A percentile compares a stretch with the other conserved stretches of the same genome.
Conservation (phyloP, 1,140 invertebrate genomes). For the Pseudomyrmex sp. region DNA sequence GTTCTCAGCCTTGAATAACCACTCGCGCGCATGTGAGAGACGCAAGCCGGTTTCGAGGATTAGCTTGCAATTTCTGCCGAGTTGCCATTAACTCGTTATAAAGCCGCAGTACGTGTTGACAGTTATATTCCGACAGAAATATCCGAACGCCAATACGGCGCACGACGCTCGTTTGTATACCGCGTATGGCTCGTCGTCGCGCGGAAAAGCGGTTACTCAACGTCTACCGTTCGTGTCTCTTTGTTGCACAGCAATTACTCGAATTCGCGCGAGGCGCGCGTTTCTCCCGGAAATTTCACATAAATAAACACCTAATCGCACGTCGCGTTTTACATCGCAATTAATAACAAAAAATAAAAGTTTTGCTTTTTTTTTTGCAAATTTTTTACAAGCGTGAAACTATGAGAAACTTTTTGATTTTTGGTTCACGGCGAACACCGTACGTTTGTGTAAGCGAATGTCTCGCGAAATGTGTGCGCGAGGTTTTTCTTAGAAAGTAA, state of each 20-base stretch:
- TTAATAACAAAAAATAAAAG: background rate
- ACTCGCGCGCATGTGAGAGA: background rate
- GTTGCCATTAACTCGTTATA: constrained; percentile 52
- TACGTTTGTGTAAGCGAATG: background rate
- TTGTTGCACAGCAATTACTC: background rate
- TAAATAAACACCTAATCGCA: background rate
- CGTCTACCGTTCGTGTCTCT: background rate
- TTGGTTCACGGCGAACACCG: background rate
- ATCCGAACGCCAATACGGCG: constrained; percentile 9
- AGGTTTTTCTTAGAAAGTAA: constrained; percentile 21
- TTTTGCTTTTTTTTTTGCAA: background rate
- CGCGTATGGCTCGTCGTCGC: constrained; percentile 19
- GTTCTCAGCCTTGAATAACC: constrained; percentile 18
- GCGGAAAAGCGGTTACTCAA: constrained; percentile 16
- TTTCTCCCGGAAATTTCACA: constrained; percentile 3
- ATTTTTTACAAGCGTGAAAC: background rate
- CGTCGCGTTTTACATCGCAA: background rate
- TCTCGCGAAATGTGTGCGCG: background rate
- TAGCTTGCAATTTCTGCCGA: constrained; percentile 49
- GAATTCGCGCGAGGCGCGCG: constrained; percentile 11
- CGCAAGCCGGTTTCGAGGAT: constrained; percentile 46
- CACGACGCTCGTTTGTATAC: constrained; percentile 32
- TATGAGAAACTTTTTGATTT: background rate
- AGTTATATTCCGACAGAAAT: constrained; percentile 53
- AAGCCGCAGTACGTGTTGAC: constrained; percentile 39